Evolutionary conservation across 2,888 invertebrate genomes (phyloP).

Genomic region (Synergus itoensis): DNA sequence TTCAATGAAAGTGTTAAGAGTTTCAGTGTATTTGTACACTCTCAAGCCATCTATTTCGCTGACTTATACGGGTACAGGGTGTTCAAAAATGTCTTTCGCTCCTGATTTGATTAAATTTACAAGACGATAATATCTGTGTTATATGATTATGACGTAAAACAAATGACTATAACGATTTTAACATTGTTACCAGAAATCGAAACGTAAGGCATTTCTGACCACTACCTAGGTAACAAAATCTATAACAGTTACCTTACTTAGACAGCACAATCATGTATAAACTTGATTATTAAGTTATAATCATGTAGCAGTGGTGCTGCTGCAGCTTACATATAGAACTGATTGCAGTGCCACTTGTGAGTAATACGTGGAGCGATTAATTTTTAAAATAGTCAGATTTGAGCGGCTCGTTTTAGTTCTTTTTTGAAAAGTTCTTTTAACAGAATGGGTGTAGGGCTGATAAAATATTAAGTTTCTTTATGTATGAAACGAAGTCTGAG

Average conservation of each 20-base stretch:
- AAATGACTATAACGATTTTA: neutral
- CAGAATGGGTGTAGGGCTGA: neutral
- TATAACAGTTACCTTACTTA: too few species aligned
- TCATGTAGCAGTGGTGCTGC: too few species aligned
- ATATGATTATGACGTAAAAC: neutral
- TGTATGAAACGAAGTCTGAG: neutral
- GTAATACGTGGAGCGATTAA: neutral
- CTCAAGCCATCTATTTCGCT: neutral
- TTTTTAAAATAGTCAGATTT: conserved; percentile 3
- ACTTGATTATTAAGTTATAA: too few species aligned
- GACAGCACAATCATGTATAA: too few species aligned
- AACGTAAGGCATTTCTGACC: neutral
- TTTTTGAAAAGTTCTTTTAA: neutral
- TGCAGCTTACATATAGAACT: too few species aligned
- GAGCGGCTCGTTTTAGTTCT: neutral
- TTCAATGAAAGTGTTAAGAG: neutral
- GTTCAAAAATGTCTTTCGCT: neutral
- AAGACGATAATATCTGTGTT: neutral
- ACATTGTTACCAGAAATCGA: neutral
- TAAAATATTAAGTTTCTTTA: neutral
- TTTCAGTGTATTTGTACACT: neutral
- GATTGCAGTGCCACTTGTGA: neutral
- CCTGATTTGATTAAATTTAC: neutral
- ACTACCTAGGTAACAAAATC: neutral
- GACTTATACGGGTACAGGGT: neutral